These are phyloP conservation scores for Callaeas wilsoni DNA, from an alignment of 2,113 vertebrate species.

Conservation along the genomic window DNA sequence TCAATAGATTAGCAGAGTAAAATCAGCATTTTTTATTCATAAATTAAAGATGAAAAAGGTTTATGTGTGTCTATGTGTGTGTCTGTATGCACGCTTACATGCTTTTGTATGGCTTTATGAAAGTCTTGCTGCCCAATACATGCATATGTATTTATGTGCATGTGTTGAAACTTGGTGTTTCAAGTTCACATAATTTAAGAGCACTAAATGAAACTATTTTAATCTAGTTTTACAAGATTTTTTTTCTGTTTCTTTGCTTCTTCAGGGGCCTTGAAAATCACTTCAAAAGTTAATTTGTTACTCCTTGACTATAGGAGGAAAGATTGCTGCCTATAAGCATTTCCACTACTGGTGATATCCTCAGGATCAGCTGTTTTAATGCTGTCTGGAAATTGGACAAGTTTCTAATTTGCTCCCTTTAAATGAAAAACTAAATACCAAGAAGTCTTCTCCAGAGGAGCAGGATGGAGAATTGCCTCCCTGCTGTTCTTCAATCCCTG, in stretches of 20 bases:
- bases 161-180: not conserved
- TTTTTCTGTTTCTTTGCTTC: not conserved
- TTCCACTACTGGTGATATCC: not conserved
- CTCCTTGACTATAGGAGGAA: not conserved
- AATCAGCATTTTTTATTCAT: not conserved
- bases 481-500: not conserved
- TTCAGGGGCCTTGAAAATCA: not conserved
- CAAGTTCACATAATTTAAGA: not conserved
- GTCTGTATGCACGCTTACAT: rapidly evolving
- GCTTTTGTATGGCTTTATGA: not conserved
- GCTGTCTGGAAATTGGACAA: not conserved
- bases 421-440: not conserved
- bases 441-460: not conserved
- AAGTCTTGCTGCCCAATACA: not conserved
- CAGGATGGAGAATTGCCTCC: not conserved
- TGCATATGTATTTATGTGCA: rapidly evolving
- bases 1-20: not conserved
- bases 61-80: not conserved
- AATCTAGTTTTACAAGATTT: not conserved
- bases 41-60: not conserved
- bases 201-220: not conserved
- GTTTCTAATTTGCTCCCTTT: not conserved
- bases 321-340: not conserved
- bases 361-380: not conserved
- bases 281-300: not conserved